Evolutionary conservation across 2,888 invertebrate genomes (phyloP).

Genomic region (Drosophila kuntzei): DNA sequence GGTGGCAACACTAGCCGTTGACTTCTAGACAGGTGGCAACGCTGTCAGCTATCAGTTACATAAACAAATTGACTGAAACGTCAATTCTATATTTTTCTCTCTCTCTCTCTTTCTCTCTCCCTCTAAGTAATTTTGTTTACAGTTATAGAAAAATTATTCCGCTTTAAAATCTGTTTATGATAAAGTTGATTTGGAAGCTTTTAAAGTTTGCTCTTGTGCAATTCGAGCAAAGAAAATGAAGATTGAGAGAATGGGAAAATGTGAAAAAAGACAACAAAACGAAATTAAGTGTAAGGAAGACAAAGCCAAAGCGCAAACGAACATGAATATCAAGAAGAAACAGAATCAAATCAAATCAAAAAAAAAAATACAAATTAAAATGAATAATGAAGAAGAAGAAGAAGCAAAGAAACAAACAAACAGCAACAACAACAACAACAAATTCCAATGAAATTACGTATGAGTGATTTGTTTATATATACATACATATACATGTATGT

Average conservation of each 20-base stretch:
- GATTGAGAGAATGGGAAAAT: neutral
- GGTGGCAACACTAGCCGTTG: neutral
- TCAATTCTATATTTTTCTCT: no score
- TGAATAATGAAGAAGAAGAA: conserved; percentile 21
- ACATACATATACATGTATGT: conserved; percentile 8
- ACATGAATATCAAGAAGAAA: conserved; percentile 13
- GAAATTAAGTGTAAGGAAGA: conserved; percentile 18
- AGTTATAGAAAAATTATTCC: neutral
- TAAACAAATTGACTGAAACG: no score
- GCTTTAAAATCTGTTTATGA: neutral
- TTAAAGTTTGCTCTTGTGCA: conserved; percentile 23
- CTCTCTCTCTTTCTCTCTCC: no score
- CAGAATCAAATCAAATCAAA: conserved; percentile 19
- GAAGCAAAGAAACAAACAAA: conserved; percentile 25
- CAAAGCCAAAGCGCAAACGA: conserved; percentile 8
- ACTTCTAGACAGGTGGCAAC: neutral
- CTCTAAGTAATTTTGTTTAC: neutral
- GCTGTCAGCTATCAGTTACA: no score
- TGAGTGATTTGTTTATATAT: conserved; percentile 58
- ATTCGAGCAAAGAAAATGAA: neutral
- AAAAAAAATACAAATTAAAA: neutral
- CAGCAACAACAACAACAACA: conserved; percentile 17
- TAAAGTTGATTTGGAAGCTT: conserved; percentile 6
- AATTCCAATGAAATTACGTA: conserved; percentile 69
- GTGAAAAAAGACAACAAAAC: neutral